These are phyloP conservation scores for Rhagium mordax DNA, from an alignment of 2,888 invertebrate genomes.

Conservation along the genomic window DNA sequence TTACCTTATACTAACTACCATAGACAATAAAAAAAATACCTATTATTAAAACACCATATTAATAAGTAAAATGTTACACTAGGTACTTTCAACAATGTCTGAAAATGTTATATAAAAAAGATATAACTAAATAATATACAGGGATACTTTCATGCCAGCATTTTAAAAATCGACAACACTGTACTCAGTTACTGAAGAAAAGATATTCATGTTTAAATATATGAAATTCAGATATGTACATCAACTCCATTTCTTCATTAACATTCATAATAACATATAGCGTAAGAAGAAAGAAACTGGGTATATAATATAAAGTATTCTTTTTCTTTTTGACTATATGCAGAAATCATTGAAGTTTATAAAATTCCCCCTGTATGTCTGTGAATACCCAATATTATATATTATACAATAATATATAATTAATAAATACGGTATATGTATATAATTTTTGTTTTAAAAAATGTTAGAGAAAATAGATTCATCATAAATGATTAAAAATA, in stretches of 20 bases:
- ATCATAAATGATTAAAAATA: background rate
- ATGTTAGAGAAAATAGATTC: background rate
- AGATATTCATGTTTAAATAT: background rate
- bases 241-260: too few species aligned
- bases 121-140: conserved; percentile 2
- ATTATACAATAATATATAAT: background rate
- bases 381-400: background rate
- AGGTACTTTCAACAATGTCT: conserved; percentile 6
- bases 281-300: too few species aligned
- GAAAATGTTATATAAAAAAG: conserved; percentile 17
- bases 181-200: too few species aligned
- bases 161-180: background rate
- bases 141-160: background rate
- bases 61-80: background rate
- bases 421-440: background rate
- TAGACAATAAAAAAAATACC: conserved; percentile 22
- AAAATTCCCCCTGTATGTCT: background rate
- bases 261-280: too few species aligned
- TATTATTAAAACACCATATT: conserved; percentile 14
- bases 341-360: background rate
- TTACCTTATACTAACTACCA: conserved; percentile 20
- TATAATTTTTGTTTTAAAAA: background rate
- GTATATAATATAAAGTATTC: too few species aligned
- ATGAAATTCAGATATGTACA: background rate
- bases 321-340: too few species aligned